Evolutionary conservation across 2,888 invertebrate species (phyloP), one percentile per base, ranked within the genome.

Genomic region (Mellilla xanthometata): DNA sequence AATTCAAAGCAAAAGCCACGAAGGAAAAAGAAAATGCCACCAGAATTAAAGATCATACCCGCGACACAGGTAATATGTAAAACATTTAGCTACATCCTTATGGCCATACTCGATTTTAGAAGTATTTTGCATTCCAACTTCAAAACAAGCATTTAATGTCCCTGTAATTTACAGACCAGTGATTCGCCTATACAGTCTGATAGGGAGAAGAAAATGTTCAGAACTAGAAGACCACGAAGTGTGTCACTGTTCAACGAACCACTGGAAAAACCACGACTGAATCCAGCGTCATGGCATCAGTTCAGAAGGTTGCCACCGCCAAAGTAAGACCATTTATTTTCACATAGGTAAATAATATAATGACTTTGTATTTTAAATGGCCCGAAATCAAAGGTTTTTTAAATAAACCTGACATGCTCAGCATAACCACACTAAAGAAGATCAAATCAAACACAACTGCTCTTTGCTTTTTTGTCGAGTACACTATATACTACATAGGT

Each of bases 1-100:
- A 68, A 80, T 10, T 60, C 67, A 2, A 88, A 87, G 65, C 46
- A 65, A 15, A 90, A 90, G 54, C 72, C 82, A 2, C 76, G 83
- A 39, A 73, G 85, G 49, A 90, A 85, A 62, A 90, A 90, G 71
- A 86, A 85, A 72, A 90, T 90, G 90, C 90, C 90, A 7, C 90
- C 90, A 2, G 90, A 90, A 65, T 65, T 90, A 2, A 90, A 86
- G 70, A 88, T 90, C 35, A 76, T 86, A 49, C 82, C 80, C 41
- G 89, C 87, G 32, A 79, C 81, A 56, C 58, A 58, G 48, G 90
- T 90, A 79, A 72, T 2, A n/a, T 19, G 6, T 19, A 19, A 19
- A 19, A 19, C n/a, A n/a, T n/a, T n/a, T n/a, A n/a, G n/a, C n/a
- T n/a, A n/a, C n/a, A n/a, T n/a, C n/a, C n/a, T n/a, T n/a, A n/a